Evolutionary conservation across 2,113 vertebrate genomes (phyloP), one percentile per base, ranked within the genome.

Genomic region (Monopterus albus): DNA sequence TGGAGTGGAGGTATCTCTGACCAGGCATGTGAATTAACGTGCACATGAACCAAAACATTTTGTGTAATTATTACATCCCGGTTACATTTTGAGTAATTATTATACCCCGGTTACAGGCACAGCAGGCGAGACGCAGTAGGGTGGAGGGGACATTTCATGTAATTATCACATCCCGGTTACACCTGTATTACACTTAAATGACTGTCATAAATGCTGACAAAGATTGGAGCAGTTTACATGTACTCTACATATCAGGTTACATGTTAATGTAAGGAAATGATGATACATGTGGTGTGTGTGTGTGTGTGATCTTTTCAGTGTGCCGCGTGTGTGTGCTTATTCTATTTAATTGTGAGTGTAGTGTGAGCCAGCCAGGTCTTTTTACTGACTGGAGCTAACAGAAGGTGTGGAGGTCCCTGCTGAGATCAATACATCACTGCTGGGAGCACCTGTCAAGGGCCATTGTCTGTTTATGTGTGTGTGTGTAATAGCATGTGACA

Each of bases 391-490:
- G 29, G 11, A 47, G 52, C 45, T 67, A 72, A 67, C 57, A 71
- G 40, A 81, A 64, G 60, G 56, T 72, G 51, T 52, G 69, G 72
- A 67, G 65, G 72, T 77, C 49, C 63, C 71, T 66, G 71, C 75
- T 81, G 65, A 59, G 68, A 90, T 91, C 84, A 82, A 87, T 89
- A 84, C 73, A 77, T 79, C 71, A 82, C 78, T 33, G 66, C 79
- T 67, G 13, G 28, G 17, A 78, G 76, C 72, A 62, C 52, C 68
- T 88, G 87, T 85, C 87, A 79, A 65, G 46, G 64, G 18, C 26
- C 62, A 52, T 40, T 35, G 25, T 47, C 31, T 43, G 66, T 67
- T 36, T 64, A 20, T 57, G 12, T 49, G 55, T 43, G 61, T 57
- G 28, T 26, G 53, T 31, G 29, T 18, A 75, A 87, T 61, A 72